Conservation (phyloP, 1,140 invertebrate species). For the Mizuhopecten yessoensis region DNA sequence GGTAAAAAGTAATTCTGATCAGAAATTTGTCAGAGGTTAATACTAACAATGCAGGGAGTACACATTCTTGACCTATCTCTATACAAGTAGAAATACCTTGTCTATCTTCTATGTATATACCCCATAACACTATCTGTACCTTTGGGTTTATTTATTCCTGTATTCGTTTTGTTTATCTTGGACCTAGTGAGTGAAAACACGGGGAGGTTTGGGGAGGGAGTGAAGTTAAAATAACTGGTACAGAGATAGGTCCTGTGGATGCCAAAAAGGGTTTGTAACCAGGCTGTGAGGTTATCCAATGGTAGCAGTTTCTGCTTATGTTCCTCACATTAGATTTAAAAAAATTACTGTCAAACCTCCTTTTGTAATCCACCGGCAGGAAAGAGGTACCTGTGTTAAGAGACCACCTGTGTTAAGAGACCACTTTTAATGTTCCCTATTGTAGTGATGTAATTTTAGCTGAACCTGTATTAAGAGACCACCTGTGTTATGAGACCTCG, state of each 20-base stretch:
- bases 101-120: slow-evolving; percentile 4
- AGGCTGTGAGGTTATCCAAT: background rate
- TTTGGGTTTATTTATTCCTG: slow-evolving; percentile 15
- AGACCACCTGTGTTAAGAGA: too few species aligned
- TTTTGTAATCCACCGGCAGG: too few species aligned
- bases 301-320: background rate
- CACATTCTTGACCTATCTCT: background rate
- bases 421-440: too few species aligned
- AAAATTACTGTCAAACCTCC: too few species aligned
- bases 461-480: too few species aligned
- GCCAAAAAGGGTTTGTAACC: background rate
- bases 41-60: background rate
- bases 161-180: background rate
- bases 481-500: too few species aligned
- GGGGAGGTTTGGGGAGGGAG: background rate
- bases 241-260: background rate
- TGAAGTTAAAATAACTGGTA: background rate
- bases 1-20: too few species aligned
- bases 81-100: background rate
- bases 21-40: background rate
- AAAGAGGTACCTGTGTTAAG: too few species aligned
- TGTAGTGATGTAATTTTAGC: too few species aligned
- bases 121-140: background rate
- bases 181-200: background rate
- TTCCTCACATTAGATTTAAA: too few species aligned